Evolutionary conservation across 2,797 vertebrate genomes (phyloP), one percentile per base, ranked within the genome.

Genomic region (Chelmon rostratus): DNA sequence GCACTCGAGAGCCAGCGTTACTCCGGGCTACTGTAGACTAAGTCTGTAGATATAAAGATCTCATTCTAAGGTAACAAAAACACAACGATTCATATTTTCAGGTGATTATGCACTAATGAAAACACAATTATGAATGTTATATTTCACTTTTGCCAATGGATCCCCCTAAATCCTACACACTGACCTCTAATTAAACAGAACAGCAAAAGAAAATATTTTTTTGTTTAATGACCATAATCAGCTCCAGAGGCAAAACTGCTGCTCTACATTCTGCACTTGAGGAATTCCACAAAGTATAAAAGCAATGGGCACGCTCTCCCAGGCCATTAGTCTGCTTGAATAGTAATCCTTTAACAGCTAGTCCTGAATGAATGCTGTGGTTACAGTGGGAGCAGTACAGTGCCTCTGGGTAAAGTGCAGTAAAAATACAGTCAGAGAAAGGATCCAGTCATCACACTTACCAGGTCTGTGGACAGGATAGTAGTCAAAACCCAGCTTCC

Each of bases 401-500:
- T 65, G 78, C 85, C 78, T 78, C 58, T 13, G 86, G 78, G 50
- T 63, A 16, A 86, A 68, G 35, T 78, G 57, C 23, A 61, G 68
- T 28, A 49, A 44, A 86, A 68, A 35, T 78, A 57, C 23, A 61
- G 68, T 28, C 49, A 44, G 23, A 68, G n/a, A 80, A 67, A 73
- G 64, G 62, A 33, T n/a, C 3, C 21, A 9, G 28, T 62, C 15
- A 16, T 54, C 38, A 47, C 44, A 79, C 94, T 94, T 95, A 99
- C 98, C 97, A 90, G 97, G 96, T 89, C 96, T 95, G 91, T 99
- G 98, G 92, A 97, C 95, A 9, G 98, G 98, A 74, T 99, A 99
- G 91, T 97, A 99, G 92, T 99, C 98, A 78, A 97, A 97, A 7
- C 96, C 97, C 91, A 99, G 96, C 81, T 95, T 97, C 88, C 95